Percentiles rank a stretch among this genome's conserved stretches.
Evolutionary conservation across 2,113 vertebrate genomes (phyloP).

Genomic region (Pterocles burchelli): DNA sequence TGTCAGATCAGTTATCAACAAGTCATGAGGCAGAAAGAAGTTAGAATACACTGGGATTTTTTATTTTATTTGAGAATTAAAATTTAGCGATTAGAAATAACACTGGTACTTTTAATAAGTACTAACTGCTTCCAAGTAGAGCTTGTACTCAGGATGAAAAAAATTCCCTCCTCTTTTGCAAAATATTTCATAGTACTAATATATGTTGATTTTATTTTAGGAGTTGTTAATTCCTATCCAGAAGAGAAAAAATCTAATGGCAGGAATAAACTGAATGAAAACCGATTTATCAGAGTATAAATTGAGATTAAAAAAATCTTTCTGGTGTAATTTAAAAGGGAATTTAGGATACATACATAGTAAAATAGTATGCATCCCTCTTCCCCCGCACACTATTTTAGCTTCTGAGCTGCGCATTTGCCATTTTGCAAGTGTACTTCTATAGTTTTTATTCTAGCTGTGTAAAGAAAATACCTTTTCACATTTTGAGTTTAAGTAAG

Average conservation of each 20-base stretch:
- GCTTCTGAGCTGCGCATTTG: not conserved
- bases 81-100: not conserved
- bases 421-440: not conserved
- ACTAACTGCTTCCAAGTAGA: not conserved
- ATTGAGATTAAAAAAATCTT: not conserved
- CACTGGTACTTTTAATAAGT: not conserved
- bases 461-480: not conserved
- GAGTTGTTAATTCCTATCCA: not conserved
- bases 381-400: not conserved
- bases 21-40: not conserved
- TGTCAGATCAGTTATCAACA: not conserved
- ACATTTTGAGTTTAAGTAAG: not conserved
- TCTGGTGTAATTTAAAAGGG: not conserved
- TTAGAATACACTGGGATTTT: not conserved
- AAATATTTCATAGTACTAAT: not conserved
- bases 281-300: not conserved
- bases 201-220: not conserved
- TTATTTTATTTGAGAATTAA: not conserved
- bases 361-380: not conserved
- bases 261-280: not conserved
- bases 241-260: not conserved
- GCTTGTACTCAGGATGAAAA: not conserved
- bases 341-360: not conserved
- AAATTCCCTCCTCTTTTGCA: not conserved
- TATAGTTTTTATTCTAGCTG: not conserved